Evolutionary conservation across 2,797 vertebrate genomes (phyloP).

Genomic region (Somateria mollissima): DNA sequence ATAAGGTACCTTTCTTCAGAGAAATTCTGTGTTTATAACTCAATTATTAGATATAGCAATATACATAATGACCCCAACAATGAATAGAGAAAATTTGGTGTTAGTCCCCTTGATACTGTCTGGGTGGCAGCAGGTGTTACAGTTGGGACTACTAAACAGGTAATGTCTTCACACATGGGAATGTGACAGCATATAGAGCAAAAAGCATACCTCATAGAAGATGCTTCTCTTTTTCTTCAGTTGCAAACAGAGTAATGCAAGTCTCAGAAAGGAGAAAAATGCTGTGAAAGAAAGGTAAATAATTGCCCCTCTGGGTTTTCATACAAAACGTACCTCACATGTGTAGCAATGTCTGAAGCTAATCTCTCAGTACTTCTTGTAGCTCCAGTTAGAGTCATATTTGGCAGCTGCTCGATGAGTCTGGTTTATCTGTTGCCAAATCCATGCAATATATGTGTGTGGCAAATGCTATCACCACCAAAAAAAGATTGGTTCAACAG

Average conservation of each 20-base stretch:
- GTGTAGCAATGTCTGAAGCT: slow-evolving; percentile 40
- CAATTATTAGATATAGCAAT: slow-evolving; percentile 19
- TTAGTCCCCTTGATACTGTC: not conserved
- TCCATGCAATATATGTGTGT: not conserved
- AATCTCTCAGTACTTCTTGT: slow-evolving; percentile 34
- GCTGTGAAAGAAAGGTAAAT: slow-evolving; percentile 43
- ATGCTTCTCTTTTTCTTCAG: slow-evolving; percentile 15
- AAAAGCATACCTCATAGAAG: slow-evolving; percentile 31
- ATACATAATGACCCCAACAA: not conserved
- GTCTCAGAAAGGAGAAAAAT: not conserved
- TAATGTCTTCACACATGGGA: slow-evolving; percentile 30
- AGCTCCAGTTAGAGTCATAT: slow-evolving; percentile 41
- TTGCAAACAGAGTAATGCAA: not conserved
- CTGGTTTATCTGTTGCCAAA: slow-evolving; percentile 51
- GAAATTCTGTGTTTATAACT: slow-evolving; percentile 11
- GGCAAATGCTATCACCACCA: slow-evolving; percentile 63
- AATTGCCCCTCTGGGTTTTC: slow-evolving; percentile 40
- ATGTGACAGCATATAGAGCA: slow-evolving; percentile 29
- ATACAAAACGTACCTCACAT: slow-evolving; percentile 23
- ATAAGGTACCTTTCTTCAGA: slow-evolving; percentile 1
- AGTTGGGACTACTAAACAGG: slow-evolving; percentile 45
- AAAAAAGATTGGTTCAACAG: slow-evolving; percentile 36
- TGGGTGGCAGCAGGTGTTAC: slow-evolving; percentile 23
- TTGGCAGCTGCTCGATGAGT: slow-evolving; percentile 54
- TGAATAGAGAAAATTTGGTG: not conserved